Percentiles rank a stretch among this genome's conserved stretches.
Evolutionary conservation across 2,888 invertebrate genomes (phyloP).

Genomic region (Acleris laterana): DNA sequence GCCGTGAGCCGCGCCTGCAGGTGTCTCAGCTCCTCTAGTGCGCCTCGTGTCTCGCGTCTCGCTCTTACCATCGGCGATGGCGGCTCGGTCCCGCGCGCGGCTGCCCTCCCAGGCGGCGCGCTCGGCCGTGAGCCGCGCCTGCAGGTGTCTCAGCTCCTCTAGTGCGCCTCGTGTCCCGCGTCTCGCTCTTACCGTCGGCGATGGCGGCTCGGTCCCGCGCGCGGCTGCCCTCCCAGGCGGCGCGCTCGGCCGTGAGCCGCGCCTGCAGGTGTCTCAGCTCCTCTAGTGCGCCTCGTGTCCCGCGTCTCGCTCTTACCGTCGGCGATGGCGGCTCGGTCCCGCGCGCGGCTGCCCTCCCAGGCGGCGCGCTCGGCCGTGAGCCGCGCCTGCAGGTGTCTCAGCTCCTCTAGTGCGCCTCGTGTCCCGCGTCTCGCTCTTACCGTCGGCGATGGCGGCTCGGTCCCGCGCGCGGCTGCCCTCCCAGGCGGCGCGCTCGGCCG

Average conservation of each 20-base stretch:
- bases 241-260: conserved; percentile 90
- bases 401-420: conserved; percentile 97
- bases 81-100: conserved; percentile 82
- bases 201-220: conserved; percentile 69
- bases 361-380: conserved; percentile 90
- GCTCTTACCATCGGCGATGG: conserved; percentile 55
- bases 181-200: conserved; percentile 49
- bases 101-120: conserved; percentile 91
- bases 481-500: conserved; percentile 90
- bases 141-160: conserved; percentile 87
- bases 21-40: conserved; percentile 96
- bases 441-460: conserved; percentile 55
- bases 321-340: conserved; percentile 57
- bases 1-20: conserved; percentile 93
- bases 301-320: conserved; percentile 52
- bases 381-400: conserved; percentile 95
- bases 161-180: conserved; percentile 88
- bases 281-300: conserved; percentile 96
- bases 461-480: conserved; percentile 87
- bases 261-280: conserved; percentile 96
- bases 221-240: conserved; percentile 90
- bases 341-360: conserved; percentile 89
- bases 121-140: conserved; percentile 92
- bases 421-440: conserved; percentile 70
- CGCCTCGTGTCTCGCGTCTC: conserved; percentile 89